phyloP scores from a whole-genome alignment of 2,797 vertebrate species.

The Furcifer pardalis region DNA sequence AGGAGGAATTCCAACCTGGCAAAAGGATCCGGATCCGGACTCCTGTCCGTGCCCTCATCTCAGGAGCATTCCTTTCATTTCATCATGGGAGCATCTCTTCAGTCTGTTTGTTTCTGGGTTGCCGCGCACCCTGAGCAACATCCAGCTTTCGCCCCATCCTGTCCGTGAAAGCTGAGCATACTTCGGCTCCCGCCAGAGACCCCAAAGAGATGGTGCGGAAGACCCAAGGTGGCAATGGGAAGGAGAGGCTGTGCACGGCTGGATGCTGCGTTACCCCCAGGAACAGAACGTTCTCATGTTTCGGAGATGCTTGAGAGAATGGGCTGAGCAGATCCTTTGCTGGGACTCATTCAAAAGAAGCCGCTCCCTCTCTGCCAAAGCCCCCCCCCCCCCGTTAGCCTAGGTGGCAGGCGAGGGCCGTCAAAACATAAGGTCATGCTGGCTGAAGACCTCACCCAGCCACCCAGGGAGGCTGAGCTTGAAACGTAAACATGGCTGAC shows the following conservation, averaged over 20 bases:
- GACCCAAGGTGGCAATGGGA: slow-evolving; percentile 1
- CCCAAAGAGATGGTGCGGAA: too few relatives aligned
- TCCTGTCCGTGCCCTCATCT: not conserved
- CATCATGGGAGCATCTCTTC: not conserved
- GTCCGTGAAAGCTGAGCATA: too few relatives aligned
- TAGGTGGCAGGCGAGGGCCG: not conserved
- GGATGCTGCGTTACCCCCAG: not conserved
- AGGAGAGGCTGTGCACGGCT: not conserved
- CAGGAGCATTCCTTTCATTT: not conserved
- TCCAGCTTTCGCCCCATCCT: too few relatives aligned
- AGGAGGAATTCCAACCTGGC: not conserved
- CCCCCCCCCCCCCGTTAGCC: not conserved
- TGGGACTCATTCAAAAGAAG: slow-evolving; percentile 9
- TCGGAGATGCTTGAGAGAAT: not conserved
- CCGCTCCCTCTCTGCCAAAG: not conserved
- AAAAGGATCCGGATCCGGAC: not conserved
- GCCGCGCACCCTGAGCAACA: not conserved
- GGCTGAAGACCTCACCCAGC: too few relatives aligned
- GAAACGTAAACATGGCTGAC: too few relatives aligned
- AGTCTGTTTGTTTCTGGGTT: not conserved
- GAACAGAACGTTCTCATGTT: slow-evolving; percentile 7
- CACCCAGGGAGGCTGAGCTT: not conserved
- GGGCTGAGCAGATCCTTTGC: not conserved
- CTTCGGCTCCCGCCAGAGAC: not conserved
- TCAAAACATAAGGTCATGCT: not conserved